Base-by-base conservation (phyloP, 2,888 invertebrate genomes). In the Drosophila birchii region DNA sequence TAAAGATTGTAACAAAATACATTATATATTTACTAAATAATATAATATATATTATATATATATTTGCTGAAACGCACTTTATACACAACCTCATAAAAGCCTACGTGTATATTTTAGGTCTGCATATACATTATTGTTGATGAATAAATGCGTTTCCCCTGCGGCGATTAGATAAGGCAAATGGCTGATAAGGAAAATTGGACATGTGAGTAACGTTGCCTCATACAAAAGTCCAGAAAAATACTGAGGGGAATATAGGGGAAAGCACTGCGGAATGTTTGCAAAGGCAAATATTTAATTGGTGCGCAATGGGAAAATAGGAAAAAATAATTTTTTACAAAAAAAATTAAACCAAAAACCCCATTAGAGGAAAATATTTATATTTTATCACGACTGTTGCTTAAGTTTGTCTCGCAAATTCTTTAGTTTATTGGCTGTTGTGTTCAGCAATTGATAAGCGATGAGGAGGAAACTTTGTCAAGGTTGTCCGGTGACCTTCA, bases 141-240 rank as follows among this genome's bases (percentile, higher is more conserved):
- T 81, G 78, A 69, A 66, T 59, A 81, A 84, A 84, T 78, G 76
- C 76, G 76, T 77, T 79, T 76, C 55, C 57, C 64, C 44, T 54
- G 26, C 53, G 29, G 38, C 39, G 82, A 83, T 86, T 79, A 83
- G 82, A 83, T 83, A 78, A 83, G 66, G 34, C 51, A 43, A 18
- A 39, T 9, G 23, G 16, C 56, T 66, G 73, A 73, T 73, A 55
- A 72, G 36, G n/a, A 41, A 58, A 58, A 59, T 39, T 55, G 59
- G 44, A 32, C 68, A 51, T 67, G 56, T 68, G 67, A 69, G 64
- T 64, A 64, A 51, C 64, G 36, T 60, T 44, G 51, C 20, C 34
- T 43, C 39, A 20, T 43, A 5, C 60, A 18, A 61, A 36, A 59
- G 29, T 58, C n/a, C 44, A 58, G 20, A 36, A 39, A 9, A 51